Conservation (phyloP, 2,888 invertebrate genomes). For the Clitarchus hookeri region DNA sequence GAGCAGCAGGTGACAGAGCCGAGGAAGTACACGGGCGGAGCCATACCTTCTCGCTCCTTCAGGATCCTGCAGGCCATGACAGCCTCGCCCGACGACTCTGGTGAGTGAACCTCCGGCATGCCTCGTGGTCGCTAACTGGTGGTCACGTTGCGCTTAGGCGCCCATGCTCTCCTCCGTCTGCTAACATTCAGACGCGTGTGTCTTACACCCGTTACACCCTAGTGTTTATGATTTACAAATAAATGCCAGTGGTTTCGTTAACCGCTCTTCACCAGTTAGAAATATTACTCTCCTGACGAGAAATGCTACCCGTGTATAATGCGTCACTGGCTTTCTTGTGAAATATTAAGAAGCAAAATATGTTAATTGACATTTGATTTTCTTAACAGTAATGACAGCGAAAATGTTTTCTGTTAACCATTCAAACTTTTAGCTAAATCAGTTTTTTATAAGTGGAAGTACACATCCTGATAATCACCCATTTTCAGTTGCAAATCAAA, state of each 20-base stretch:
- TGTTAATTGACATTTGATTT: neutral
- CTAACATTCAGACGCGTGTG: neutral
- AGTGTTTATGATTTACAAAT: neutral
- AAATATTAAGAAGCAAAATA: neutral
- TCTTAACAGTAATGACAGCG: no score
- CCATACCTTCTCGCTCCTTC: slow-evolving; percentile 81
- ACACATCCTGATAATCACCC: neutral
- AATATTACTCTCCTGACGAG: neutral
- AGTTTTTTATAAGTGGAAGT: neutral
- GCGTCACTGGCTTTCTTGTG: neutral
- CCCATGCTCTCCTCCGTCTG: no score
- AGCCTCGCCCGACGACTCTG: slow-evolving; percentile 66
- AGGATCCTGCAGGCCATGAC: slow-evolving; percentile 81
- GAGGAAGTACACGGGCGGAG: slow-evolving; percentile 74
- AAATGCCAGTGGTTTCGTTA: neutral
- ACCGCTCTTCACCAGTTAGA: neutral
- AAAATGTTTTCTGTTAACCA: no score
- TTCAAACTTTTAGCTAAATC: neutral
- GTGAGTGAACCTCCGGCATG: slow-evolving; percentile 56
- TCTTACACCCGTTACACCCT: neutral
- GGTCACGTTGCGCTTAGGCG: no score
- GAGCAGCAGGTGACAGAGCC: slow-evolving; percentile 69
- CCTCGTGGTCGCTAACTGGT: neutral
- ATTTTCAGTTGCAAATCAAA: no score
- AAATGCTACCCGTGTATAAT: neutral